These are phyloP conservation scores for Machimus rusticus DNA, from an alignment of 2,888 invertebrate genomes.

Conservation along the genomic window DNA sequence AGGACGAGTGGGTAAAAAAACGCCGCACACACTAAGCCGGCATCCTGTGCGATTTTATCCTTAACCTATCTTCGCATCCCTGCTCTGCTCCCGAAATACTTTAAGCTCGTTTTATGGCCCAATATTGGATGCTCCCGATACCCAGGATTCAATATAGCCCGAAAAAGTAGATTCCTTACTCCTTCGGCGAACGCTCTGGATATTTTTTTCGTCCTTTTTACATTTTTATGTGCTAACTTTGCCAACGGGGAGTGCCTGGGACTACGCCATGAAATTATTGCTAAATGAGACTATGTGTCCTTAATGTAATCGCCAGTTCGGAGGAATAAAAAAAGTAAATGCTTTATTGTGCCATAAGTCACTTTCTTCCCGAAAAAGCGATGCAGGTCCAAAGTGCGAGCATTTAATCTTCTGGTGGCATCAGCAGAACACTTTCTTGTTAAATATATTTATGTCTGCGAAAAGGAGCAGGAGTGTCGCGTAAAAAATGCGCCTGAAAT, in stretches of 20 bases:
- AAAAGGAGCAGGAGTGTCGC: background rate
- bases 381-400: background rate
- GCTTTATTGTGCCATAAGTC: background rate
- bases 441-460: background rate
- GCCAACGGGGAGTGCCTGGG: background rate
- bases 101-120: conserved; percentile 61
- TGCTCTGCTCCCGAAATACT: conserved; percentile 54
- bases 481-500: background rate
- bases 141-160: conserved; percentile 35
- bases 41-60: conserved; percentile 34
- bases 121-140: conserved; percentile 54
- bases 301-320: conserved; percentile 21
- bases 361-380: background rate
- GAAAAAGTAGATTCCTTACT: conserved; percentile 2
- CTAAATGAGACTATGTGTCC: conserved; percentile 30
- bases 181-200: background rate
- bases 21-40: background rate
- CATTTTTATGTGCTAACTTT: conserved; percentile 37
- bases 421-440: background rate
- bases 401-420: background rate
- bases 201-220: background rate
- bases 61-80: conserved; percentile 21
- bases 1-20: background rate
- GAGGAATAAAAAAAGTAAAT: background rate
- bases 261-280: conserved; percentile 31